Conservation (phyloP, 2,113 vertebrate genomes). For the Paedocypris sp. region DNA sequence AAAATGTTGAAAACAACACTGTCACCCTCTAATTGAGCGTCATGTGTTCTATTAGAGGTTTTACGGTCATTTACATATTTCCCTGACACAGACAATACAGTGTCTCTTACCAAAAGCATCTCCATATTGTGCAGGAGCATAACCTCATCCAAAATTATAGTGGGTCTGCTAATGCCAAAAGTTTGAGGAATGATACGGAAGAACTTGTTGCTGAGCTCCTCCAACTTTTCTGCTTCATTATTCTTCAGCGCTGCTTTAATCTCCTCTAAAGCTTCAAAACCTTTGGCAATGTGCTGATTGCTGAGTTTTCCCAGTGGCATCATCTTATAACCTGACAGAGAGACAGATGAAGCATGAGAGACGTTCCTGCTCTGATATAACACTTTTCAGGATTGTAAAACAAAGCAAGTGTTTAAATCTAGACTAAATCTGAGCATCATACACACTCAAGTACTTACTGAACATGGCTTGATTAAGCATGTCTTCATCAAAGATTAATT, state of each 20-base stretch:
- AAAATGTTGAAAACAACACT: no score
- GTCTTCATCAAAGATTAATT: slow-evolving; percentile 81
- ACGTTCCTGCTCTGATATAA: no score
- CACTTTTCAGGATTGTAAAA: neutral
- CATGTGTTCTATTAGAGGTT: no score
- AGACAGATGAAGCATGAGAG: neutral
- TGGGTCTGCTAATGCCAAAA: slow-evolving; percentile 68
- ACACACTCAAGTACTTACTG: slow-evolving; percentile 78
- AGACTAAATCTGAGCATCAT: neutral
- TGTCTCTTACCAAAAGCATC: slow-evolving; percentile 77
- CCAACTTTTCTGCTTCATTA: slow-evolving; percentile 30
- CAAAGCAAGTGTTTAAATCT: neutral
- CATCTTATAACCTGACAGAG: slow-evolving; percentile 77
- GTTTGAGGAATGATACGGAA: slow-evolving; percentile 83
- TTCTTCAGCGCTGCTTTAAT: slow-evolving; percentile 60
- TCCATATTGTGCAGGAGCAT: slow-evolving; percentile 79
- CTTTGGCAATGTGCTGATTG: slow-evolving; percentile 75
- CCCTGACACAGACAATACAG: neutral
- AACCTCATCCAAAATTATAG: slow-evolving; percentile 50
- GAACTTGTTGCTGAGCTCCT: slow-evolving; percentile 78
- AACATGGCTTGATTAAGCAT: slow-evolving; percentile 86
- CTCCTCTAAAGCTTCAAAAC: slow-evolving; percentile 78
- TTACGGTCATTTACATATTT: no score
- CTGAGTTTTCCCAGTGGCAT: slow-evolving; percentile 88
- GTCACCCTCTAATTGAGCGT: no score